These are phyloP conservation scores for Drosophila emarginata DNA, from an alignment of 2,888 invertebrate genomes.

Conservation along the genomic window DNA sequence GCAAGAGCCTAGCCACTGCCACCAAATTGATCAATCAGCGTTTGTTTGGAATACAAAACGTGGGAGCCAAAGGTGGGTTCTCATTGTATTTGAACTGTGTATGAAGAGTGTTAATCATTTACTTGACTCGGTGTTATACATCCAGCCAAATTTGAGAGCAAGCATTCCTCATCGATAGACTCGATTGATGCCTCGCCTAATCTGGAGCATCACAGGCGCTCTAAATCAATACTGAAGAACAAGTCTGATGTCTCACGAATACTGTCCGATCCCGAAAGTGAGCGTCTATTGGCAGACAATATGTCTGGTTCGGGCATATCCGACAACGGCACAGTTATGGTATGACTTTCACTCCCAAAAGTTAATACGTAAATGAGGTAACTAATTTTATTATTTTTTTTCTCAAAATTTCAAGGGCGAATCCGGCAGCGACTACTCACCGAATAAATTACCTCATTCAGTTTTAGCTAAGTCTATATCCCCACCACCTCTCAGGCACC, in stretches of 20 bases:
- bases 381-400: background rate
- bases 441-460: constrained; percentile 83
- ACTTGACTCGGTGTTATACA: background rate
- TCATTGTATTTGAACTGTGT: background rate
- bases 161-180: constrained; percentile 87
- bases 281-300: constrained; percentile 88
- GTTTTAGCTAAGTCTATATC: constrained; percentile 83
- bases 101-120: too few relatives aligned
- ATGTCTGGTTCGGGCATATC: constrained; percentile 85
- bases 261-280: constrained; percentile 88
- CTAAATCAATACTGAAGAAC: constrained; percentile 89
- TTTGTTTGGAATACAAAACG: constrained; percentile 86
- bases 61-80: constrained; percentile 80
- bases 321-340: constrained; percentile 83
- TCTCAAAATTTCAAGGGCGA: constrained; percentile 84
- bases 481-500: constrained; percentile 83
- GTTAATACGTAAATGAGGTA: background rate
- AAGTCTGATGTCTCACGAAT: constrained; percentile 86
- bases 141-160: constrained; percentile 84
- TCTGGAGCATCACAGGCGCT: constrained; percentile 86
- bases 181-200: constrained; percentile 88
- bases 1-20: constrained; percentile 87
- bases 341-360: constrained; percentile 32
- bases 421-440: constrained; percentile 87
- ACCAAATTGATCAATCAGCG: constrained; percentile 89